Base-by-base conservation (phyloP, 2,888 invertebrate species). In the Microctonus aethiopoides region DNA sequence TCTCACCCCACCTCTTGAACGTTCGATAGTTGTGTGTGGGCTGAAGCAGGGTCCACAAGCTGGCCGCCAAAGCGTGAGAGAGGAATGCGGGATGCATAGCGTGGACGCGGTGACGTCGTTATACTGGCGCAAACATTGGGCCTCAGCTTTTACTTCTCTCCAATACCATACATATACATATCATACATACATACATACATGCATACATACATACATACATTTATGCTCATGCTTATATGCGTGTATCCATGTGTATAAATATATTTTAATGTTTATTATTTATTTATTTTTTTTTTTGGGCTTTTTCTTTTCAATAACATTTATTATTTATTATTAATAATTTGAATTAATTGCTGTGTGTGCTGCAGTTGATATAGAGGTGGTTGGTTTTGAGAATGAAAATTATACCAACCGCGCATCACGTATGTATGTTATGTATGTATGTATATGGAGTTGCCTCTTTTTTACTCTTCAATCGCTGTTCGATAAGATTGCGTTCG, bases 51-150 rank as follows among this genome's bases (percentile, higher is more conserved):
- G 73, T 61, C 73, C 59, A 71, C 72, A 71, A 70, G 72, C 71
- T 73, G 76, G 78, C 78, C 78, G 79, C 77, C 80, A 76, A 81
- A 84, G 84, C 84, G 84, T 84, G 84, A 84, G 84, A 84, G 84
- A 84, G 84, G 84, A 84, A 84, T 84, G 84, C 83, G 80, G 80
- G 80, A 82, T 83, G 83, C 84, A 83, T 83, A 81, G 83, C 76
- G 54, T 77, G 78, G 80, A 80, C 79, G 46, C 46, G 46, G 46
- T 16, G 78, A 80, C 81, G 81, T 81, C 80, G 73, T 75, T 75
- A 74, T 74, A 72, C 72, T 72, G 72, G 72, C 74, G 71, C 68
- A 36, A 36, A 34, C 46, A 46, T 46, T 46, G 16, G 46, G 46
- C 46, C 46, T 46, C 36, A 36, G 36, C 36, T n/a, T 16, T 70